Evolutionary conservation across 2,888 invertebrate genomes (phyloP).

Genomic region (Cheilosia pagana): DNA sequence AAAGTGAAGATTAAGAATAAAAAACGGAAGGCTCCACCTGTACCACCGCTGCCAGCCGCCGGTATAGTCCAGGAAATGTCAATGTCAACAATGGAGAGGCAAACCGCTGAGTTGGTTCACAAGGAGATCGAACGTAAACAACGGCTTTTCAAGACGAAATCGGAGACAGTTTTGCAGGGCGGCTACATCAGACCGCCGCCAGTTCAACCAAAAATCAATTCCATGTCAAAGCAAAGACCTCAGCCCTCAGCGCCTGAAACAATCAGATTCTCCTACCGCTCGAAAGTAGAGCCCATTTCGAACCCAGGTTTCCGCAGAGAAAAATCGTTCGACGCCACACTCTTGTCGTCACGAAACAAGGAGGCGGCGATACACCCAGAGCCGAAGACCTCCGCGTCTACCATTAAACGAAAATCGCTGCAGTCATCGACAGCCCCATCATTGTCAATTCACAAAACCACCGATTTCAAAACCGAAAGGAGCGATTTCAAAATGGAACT

Average conservation of each 20-base stretch:
- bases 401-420: constrained; percentile 16
- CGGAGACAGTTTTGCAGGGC: constrained; percentile 85
- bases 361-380: neutral
- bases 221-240: neutral
- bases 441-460: neutral
- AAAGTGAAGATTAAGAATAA: constrained; percentile 85
- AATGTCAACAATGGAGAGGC: neutral
- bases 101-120: neutral
- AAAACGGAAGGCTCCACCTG: constrained; percentile 90
- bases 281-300: neutral
- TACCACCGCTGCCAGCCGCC: constrained; percentile 78
- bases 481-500: constrained; percentile 80
- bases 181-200: neutral
- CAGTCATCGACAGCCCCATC: neutral
- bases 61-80: constrained; percentile 83
- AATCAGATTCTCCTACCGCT: constrained; percentile 1
- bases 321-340: constrained; percentile 78
- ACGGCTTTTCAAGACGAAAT: constrained; percentile 90
- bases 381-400: neutral
- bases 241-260: neutral
- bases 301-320: constrained; percentile 75
- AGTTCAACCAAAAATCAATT: neutral
- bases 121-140: constrained; percentile 47
- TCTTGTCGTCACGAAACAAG: constrained; percentile 72
- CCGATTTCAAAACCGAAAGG: constrained; percentile 17